phyloP scores from a whole-genome alignment of 2,888 invertebrate genomes.

The Theristus sp. region DNA sequence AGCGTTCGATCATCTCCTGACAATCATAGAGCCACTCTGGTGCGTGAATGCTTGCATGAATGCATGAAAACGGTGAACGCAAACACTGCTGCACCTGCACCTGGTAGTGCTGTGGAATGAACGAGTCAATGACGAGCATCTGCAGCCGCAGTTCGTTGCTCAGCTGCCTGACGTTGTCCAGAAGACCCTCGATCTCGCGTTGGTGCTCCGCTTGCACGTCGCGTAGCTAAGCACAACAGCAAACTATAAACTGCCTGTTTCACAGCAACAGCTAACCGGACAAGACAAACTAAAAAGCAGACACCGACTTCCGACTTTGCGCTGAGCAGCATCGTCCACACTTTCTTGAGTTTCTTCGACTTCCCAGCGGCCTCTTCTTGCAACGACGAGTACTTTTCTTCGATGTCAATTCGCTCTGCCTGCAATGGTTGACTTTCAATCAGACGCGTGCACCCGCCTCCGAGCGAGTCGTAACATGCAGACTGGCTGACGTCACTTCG shows the following conservation, averaged over 20 bases:
- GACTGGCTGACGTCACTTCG: no score
- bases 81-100: constrained; percentile 39
- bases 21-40: no score
- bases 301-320: not conserved
- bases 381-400: constrained; percentile 76
- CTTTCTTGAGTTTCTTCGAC: constrained; percentile 68
- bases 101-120: constrained; percentile 81
- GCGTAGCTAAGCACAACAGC: constrained; percentile 28
- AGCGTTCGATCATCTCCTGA: constrained; percentile 65
- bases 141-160: constrained; percentile 67
- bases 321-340: not conserved
- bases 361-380: constrained; percentile 87
- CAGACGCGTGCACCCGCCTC: no score
- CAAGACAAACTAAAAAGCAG: not conserved
- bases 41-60: no score
- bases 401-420: constrained; percentile 76
- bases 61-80: no score
- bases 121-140: constrained; percentile 69
- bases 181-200: constrained; percentile 80
- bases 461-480: no score
- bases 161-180: constrained; percentile 75
- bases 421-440: constrained; percentile 28
- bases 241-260: no score
- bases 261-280: no score
- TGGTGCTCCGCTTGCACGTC: constrained; percentile 71